A percentile compares a stretch with the other conserved stretches of the same genome.
Conservation (phyloP, 2,797 vertebrate species). For the Micropoecilia bifurca region DNA sequence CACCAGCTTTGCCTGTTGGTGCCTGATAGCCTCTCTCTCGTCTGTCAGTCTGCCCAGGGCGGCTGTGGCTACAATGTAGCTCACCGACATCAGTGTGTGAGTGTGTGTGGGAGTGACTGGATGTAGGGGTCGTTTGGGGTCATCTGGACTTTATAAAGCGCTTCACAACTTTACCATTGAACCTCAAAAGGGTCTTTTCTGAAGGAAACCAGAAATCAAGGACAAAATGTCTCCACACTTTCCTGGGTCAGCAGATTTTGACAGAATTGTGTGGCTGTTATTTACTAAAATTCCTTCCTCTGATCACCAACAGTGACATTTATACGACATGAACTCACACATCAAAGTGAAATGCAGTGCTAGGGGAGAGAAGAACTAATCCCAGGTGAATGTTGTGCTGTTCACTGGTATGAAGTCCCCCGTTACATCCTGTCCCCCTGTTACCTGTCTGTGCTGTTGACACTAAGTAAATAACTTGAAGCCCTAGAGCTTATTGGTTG, state of each 20-base stretch:
- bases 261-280: not conserved
- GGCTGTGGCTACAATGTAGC: not conserved
- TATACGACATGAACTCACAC: not conserved
- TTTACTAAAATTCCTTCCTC: not conserved
- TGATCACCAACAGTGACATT: not conserved
- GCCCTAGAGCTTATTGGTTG: not conserved
- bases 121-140: not conserved
- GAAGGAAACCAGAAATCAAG: slow-evolving; percentile 10
- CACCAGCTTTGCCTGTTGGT: too few relatives aligned
- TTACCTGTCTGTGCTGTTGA: not conserved
- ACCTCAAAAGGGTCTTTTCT: slow-evolving; percentile 12
- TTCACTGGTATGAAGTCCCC: too few relatives aligned
- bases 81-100: not conserved
- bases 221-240: not conserved
- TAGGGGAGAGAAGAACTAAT: not conserved
- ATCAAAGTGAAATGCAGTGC: not conserved
- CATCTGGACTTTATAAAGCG: not conserved
- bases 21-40: too few relatives aligned
- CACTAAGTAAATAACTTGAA: too few relatives aligned
- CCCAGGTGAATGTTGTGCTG: not conserved
- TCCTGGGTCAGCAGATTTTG: slow-evolving; percentile 11
- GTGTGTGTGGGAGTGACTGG: not conserved
- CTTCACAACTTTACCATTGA: not conserved
- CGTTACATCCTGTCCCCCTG: not conserved
- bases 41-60: not conserved